phyloP scores from a whole-genome alignment of 1,140 invertebrate species.

The Drosophila bipectinata region DNA sequence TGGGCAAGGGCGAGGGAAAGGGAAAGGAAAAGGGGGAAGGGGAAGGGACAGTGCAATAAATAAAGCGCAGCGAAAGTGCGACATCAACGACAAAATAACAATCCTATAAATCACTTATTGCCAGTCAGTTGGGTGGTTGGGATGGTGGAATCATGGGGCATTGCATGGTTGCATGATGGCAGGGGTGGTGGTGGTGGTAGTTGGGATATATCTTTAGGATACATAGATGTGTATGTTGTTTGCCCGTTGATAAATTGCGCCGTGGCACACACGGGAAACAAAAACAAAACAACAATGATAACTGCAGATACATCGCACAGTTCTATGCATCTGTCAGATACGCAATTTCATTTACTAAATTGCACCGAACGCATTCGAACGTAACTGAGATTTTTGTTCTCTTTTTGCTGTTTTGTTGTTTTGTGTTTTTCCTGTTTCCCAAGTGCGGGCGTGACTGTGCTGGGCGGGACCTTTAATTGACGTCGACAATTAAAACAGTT shows the following conservation, averaged over 20 bases:
- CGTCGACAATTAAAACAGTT: conserved; percentile 30
- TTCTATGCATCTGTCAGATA: conserved; percentile 65
- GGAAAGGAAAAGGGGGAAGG: neutral
- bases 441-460: neutral
- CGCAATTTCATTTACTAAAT: conserved; percentile 70
- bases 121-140: neutral
- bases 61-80: conserved; percentile 76
- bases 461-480: conserved; percentile 32
- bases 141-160: neutral
- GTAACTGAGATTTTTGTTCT: conserved; percentile 14
- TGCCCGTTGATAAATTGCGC: conserved; percentile 50
- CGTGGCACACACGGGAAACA: conserved; percentile 24
- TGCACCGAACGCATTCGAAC: conserved; percentile 51
- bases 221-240: neutral
- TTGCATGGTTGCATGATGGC: too few species aligned
- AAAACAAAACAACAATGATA: conserved; percentile 58
- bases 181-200: neutral
- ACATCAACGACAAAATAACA: conserved; percentile 81
- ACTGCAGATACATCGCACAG: conserved; percentile 48
- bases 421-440: too few species aligned
- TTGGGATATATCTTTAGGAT: neutral
- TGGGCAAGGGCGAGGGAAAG: neutral
- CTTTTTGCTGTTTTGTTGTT: conserved; percentile 1
- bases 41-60: conserved; percentile 56
- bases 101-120: conserved; percentile 79